phyloP scores from a whole-genome alignment of 2,888 invertebrate species.

The Gnatocerus cornutus region DNA sequence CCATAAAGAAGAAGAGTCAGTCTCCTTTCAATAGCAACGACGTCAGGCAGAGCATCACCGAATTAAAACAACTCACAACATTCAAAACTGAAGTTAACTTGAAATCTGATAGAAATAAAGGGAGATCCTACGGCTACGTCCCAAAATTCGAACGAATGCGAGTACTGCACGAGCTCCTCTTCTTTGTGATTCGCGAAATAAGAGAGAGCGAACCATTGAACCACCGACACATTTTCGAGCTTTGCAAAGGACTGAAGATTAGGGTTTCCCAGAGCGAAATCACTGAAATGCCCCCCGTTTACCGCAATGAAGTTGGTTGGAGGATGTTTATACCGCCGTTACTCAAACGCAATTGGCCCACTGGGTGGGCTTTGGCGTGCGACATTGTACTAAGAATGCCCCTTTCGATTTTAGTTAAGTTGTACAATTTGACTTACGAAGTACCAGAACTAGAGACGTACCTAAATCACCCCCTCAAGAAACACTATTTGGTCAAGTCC shows the following conservation, averaged over 20 bases:
- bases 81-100: conserved; percentile 29
- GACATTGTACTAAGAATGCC: conserved; percentile 83
- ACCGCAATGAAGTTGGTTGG: conserved; percentile 76
- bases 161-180: conserved; percentile 80
- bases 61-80: conserved; percentile 53
- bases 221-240: conserved; percentile 64
- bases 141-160: conserved; percentile 81
- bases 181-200: conserved; percentile 78
- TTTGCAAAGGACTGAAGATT: conserved; percentile 55
- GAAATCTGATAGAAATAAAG: conserved; percentile 60
- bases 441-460: conserved; percentile 75
- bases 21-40: conserved; percentile 53
- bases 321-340: conserved; percentile 83
- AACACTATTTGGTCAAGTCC: conserved; percentile 77
- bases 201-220: conserved; percentile 55
- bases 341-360: conserved; percentile 74
- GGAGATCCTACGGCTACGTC: conserved; percentile 72
- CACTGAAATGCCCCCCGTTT: conserved; percentile 71
- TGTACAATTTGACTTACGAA: conserved; percentile 76
- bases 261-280: conserved; percentile 67
- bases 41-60: conserved; percentile 57
- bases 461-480: conserved; percentile 79
- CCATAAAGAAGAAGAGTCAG: conserved; percentile 53
- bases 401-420: conserved; percentile 79
- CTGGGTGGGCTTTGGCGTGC: conserved; percentile 81